Evolutionary conservation across 2,113 vertebrate species (phyloP).

Genomic region (Taurulus bubalis): DNA sequence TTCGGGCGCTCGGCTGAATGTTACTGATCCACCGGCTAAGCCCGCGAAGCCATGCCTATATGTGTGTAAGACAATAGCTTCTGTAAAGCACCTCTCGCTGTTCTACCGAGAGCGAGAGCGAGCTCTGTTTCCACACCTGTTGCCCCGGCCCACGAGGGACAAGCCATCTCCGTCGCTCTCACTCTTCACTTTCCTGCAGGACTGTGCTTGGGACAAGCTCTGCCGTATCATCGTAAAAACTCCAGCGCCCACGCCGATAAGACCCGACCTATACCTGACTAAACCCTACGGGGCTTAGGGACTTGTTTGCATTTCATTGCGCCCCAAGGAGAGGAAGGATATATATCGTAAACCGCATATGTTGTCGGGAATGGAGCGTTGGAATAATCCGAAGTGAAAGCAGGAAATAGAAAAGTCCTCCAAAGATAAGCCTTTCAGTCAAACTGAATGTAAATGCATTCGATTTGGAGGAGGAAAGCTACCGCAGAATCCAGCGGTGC

Average conservation of each 20-base stretch:
- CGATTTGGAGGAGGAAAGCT: slow-evolving; percentile 26
- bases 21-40: slow-evolving; percentile 81
- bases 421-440: slow-evolving; percentile 1
- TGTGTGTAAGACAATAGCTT: slow-evolving; percentile 85
- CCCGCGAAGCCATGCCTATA: slow-evolving; percentile 69
- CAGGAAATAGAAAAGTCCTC: slow-evolving; percentile 23
- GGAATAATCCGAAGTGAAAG: slow-evolving; percentile 24
- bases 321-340: not conserved
- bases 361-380: slow-evolving; percentile 14
- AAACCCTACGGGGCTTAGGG: slow-evolving; percentile 63
- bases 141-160: slow-evolving; percentile 63
- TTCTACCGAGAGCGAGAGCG: slow-evolving; percentile 55
- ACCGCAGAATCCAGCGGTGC: slow-evolving; percentile 6
- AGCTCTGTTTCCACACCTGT: slow-evolving; percentile 81
- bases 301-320: slow-evolving; percentile 58
- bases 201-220: slow-evolving; percentile 49
- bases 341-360: not conserved
- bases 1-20: slow-evolving; percentile 74
- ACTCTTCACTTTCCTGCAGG: slow-evolving; percentile 44
- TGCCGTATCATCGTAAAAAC: slow-evolving; percentile 60
- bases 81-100: slow-evolving; percentile 80
- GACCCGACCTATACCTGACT: slow-evolving; percentile 62
- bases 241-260: slow-evolving; percentile 52
- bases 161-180: slow-evolving; percentile 58
- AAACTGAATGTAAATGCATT: slow-evolving; percentile 30